Evolutionary conservation across 2,888 invertebrate genomes (phyloP).

Genomic region (Nycteola revayana): DNA sequence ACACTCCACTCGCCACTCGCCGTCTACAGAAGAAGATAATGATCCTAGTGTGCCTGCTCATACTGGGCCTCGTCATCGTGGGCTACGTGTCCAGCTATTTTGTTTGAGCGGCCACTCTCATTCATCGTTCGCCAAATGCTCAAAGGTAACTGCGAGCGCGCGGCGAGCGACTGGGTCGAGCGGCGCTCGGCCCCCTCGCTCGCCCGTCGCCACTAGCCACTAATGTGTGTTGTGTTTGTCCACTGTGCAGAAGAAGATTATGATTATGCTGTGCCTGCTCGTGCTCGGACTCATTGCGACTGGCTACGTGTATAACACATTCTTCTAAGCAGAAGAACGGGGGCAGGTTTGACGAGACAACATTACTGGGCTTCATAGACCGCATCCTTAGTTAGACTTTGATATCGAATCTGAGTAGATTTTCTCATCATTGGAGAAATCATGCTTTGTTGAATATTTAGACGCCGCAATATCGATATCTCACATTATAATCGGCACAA

Average conservation of each 20-base stretch:
- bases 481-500: slow-evolving; percentile 34
- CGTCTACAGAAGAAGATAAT: slow-evolving; percentile 93
- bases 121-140: slow-evolving; percentile 56
- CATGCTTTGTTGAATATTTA: slow-evolving; percentile 23
- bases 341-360: slow-evolving; percentile 74
- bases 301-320: slow-evolving; percentile 79
- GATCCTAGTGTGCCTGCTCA: slow-evolving; percentile 94
- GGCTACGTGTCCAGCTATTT: slow-evolving; percentile 85
- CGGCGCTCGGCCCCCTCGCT: slow-evolving; percentile 39
- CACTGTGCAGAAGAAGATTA: slow-evolving; percentile 94
- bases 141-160: slow-evolving; percentile 61
- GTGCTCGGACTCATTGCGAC: slow-evolving; percentile 88
- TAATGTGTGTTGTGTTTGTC: slow-evolving; percentile 77
- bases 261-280: slow-evolving; percentile 94
- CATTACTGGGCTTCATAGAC: slow-evolving; percentile 51
- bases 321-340: slow-evolving; percentile 70
- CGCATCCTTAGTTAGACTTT: slow-evolving; percentile 54
- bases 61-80: slow-evolving; percentile 90
- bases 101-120: slow-evolving; percentile 67
- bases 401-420: slow-evolving; percentile 33
- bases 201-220: slow-evolving; percentile 57
- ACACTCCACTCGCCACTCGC: slow-evolving; percentile 38
- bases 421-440: slow-evolving; percentile 23
- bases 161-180: slow-evolving; percentile 50
- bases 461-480: slow-evolving; percentile 22